Percentiles rank a stretch among this genome's conserved stretches.
Conservation (phyloP, 2,113 vertebrate species). For the Hepsetus odoe region DNA sequence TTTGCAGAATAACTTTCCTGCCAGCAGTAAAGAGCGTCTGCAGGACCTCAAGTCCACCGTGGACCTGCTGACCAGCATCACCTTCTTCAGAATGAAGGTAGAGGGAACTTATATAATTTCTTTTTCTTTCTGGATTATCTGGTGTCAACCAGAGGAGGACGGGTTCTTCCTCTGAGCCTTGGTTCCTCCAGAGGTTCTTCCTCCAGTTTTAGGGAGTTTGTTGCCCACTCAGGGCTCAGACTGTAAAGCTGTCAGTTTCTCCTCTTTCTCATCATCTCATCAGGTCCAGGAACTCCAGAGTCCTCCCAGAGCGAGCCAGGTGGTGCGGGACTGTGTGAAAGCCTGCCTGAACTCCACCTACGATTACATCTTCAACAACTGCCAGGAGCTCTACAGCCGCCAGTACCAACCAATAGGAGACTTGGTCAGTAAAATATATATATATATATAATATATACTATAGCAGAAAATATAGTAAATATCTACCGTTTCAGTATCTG, state of each 20-base stretch:
- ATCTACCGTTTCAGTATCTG: too few species aligned
- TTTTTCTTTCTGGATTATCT: too few species aligned
- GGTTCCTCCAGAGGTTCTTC: too few species aligned
- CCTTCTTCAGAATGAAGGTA: slow-evolving; percentile 99
- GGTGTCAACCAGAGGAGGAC: too few species aligned
- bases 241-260: too few species aligned
- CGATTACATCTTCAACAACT: slow-evolving; percentile 98
- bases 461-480: too few species aligned
- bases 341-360: slow-evolving; percentile 98
- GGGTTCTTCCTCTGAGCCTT: too few species aligned
- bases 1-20: slow-evolving; percentile 94
- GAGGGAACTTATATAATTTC: not conserved
- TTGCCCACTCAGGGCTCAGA: not conserved
- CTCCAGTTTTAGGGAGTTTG: too few species aligned
- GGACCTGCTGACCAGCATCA: slow-evolving; percentile 97
- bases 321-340: slow-evolving; percentile 96
- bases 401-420: slow-evolving; percentile 87
- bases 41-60: slow-evolving; percentile 97
- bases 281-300: slow-evolving; percentile 97
- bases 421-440: too few species aligned
- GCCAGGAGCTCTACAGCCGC: slow-evolving; percentile 91
- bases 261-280: not conserved
- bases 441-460: too few species aligned
- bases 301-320: slow-evolving; percentile 95
- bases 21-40: slow-evolving; percentile 90